Evolutionary conservation across 2,113 vertebrate species (phyloP).

Genomic region (Onychostruthus taczanowskii): DNA sequence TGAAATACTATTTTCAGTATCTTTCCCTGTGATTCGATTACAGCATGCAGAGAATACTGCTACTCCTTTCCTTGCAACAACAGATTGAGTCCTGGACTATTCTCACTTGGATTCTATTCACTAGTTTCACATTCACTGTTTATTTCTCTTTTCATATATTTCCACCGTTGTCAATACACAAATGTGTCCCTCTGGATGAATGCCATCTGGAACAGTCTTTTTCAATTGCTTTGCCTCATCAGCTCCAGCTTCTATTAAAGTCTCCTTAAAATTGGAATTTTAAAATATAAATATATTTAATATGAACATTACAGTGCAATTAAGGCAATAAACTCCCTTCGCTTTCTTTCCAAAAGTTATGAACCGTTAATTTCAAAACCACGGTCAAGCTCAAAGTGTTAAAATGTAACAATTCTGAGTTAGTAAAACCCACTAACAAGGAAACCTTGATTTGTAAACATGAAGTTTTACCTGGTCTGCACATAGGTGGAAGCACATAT

Average conservation of each 20-base stretch:
- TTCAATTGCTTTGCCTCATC: constrained; percentile 58
- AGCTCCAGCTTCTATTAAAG: constrained; percentile 57
- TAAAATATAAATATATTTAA: constrained; percentile 58
- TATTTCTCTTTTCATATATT: constrained; percentile 39
- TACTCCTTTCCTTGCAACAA: background rate
- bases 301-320: constrained; percentile 37
- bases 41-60: background rate
- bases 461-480: background rate
- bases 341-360: background rate
- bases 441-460: background rate
- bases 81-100: constrained; percentile 22
- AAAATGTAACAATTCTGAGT: background rate
- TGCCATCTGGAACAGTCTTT: constrained; percentile 59
- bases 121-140: background rate
- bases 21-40: background rate
- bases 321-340: background rate
- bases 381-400: background rate
- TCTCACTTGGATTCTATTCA: constrained; percentile 43
- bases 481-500: accelerated
- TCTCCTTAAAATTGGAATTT: constrained; percentile 31
- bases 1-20: background rate
- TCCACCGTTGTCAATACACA: constrained; percentile 11
- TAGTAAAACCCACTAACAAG: background rate
- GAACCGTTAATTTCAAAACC: background rate
- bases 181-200: constrained; percentile 59